Base-by-base conservation (phyloP, 2,113 vertebrate genomes). In the Triplophysa rosa region DNA sequence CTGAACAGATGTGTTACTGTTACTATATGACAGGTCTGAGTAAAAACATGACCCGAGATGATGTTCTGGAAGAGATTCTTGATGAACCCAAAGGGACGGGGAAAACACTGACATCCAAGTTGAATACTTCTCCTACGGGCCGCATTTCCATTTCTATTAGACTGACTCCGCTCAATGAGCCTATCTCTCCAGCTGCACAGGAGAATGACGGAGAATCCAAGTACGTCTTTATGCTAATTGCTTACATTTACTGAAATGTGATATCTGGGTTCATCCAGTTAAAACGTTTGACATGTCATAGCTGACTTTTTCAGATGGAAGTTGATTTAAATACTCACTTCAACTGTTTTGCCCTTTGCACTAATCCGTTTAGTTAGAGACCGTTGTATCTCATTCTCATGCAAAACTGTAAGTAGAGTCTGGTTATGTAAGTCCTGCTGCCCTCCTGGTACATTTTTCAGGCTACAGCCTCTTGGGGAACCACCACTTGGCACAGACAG, bases 41-140 rank as follows among this genome's bases (percentile, higher is more conserved):
- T 5, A 90, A 87, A 77, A 86, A 13, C 1, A 11, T 86, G 21
- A 78, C 45, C 16, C 71, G 52, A 2, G 84, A 81, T 3, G 90
- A 94, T 62, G 65, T 91, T 80, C 82, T 94, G 80, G 84, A 62
- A 9, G 89, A 90, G 89, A 72, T 93, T 59, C 64, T 93, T 59
- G 88, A 92, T 11, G 89, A 91, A 1, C 90, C 91, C 21, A 29
- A 81, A 12, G 62, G 84, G 0, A 0, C 73, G 0, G 94, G 94
- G 67, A 82, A 86, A 77, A 72, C 84, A 5, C 70, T 87, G 63
- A 87, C 89, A 56, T 83, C 87, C 40, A 88, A 88, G 2, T 45
- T 86, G 45, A 80, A 87, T 0, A 66, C 88, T 1, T 94, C 93
- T 0, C 92, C 93, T 11, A 81, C 90, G 1, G 92, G 83, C 81